Percentiles rank a stretch among this genome's conserved stretches.
Evolutionary conservation across 2,797 vertebrate species (phyloP).

Genomic region (Pseudochirops cupreus): DNA sequence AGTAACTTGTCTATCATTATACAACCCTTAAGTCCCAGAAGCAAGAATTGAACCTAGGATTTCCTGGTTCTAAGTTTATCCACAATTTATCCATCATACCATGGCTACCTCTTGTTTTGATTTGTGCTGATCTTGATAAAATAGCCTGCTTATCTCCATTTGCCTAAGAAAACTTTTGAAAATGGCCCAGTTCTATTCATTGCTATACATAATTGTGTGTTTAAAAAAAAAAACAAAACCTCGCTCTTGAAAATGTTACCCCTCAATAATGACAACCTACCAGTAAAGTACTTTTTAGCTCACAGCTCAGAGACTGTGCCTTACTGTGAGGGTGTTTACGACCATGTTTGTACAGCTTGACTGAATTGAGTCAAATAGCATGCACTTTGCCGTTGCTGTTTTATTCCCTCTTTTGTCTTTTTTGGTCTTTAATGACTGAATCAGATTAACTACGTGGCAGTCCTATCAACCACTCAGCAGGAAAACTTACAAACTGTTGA

Average conservation of each 20-base stretch:
- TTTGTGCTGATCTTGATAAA: background rate
- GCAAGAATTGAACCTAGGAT: background rate
- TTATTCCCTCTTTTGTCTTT: background rate
- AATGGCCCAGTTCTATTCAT: background rate
- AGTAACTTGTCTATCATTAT: background rate
- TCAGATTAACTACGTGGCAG: background rate
- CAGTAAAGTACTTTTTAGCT: background rate
- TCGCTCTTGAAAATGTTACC: background rate
- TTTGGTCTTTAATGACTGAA: background rate
- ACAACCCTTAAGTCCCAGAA: background rate
- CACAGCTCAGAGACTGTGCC: background rate
- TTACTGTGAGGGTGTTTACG: background rate
- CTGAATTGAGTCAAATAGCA: background rate
- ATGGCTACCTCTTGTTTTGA: background rate
- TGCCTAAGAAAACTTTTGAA: background rate
- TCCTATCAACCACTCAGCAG: background rate
- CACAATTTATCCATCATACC: background rate
- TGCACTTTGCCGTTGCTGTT: background rate
- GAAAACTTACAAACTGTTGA: background rate
- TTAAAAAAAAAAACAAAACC: background rate
- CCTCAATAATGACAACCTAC: background rate
- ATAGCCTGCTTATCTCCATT: background rate
- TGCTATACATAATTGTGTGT: background rate
- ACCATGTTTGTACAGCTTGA: background rate
- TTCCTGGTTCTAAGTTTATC: background rate